phyloP scores from a whole-genome alignment of 2,113 vertebrate species.

The Sciurus niger region DNA sequence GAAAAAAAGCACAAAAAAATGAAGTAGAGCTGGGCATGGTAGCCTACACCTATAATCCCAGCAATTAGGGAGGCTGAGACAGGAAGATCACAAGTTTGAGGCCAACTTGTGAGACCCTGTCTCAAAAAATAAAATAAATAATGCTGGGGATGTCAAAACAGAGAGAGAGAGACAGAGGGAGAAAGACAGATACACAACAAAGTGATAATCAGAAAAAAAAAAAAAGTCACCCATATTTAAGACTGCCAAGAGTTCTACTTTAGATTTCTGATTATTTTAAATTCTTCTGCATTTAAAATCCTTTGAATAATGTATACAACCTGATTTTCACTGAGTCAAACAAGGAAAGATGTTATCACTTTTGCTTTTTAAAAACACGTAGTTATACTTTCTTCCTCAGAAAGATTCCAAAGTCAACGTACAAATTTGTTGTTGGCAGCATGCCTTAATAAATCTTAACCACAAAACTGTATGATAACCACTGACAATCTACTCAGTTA shows the following conservation, averaged over 20 bases:
- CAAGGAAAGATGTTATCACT: background rate
- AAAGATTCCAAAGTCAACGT: background rate
- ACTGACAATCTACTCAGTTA: background rate
- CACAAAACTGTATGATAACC: background rate
- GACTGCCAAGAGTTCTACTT: background rate
- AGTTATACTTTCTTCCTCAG: background rate
- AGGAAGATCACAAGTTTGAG: too few species aligned
- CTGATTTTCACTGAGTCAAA: slow-evolving; percentile 6
- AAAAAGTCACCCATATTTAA: background rate
- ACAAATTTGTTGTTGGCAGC: background rate
- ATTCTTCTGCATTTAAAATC: slow-evolving; percentile 3
- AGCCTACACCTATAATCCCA: too few species aligned
- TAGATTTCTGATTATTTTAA: slow-evolving; percentile 10
- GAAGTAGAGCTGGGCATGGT: background rate
- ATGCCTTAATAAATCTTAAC: background rate
- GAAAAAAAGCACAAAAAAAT: background rate
- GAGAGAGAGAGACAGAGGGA: fast-evolving
- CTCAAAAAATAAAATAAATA: too few species aligned
- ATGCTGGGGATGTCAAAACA: too few species aligned
- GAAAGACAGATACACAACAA: too few species aligned
- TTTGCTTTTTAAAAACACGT: slow-evolving; percentile 41
- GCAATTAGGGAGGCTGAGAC: too few species aligned
- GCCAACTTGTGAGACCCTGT: too few species aligned
- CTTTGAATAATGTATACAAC: background rate
- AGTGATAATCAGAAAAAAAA: background rate